These are phyloP conservation scores for Nysson spinosus DNA, from an alignment of 2,888 invertebrate genomes.

Conservation along the genomic window DNA sequence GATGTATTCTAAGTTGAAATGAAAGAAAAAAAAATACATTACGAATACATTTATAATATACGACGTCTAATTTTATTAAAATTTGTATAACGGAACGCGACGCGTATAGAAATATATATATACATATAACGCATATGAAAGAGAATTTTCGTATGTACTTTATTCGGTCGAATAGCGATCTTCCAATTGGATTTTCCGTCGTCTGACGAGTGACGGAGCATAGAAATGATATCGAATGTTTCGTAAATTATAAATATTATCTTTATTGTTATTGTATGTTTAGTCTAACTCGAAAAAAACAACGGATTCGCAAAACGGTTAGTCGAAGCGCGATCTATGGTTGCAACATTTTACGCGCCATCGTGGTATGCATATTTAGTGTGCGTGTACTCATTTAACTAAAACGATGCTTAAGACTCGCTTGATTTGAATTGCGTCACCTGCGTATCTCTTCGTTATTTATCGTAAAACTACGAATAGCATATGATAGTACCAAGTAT, in stretches of 20 bases:
- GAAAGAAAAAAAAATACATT: conserved; percentile 54
- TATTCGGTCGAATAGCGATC: conserved; percentile 41
- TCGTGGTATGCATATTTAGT: conserved; percentile 11
- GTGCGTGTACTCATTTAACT: no score
- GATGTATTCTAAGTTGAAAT: conserved; percentile 66
- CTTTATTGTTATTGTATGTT: conserved; percentile 53
- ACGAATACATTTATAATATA: conserved; percentile 63
- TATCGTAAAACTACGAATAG: conserved; percentile 2
- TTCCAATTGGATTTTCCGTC: conserved; percentile 13
- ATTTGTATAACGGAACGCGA: conserved; percentile 29
- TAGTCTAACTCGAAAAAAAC: conserved; percentile 46
- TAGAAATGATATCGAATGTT: conserved; percentile 42
- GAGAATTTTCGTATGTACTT: conserved; percentile 42
- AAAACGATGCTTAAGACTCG: conserved; percentile 21
- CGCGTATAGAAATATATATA: no score
- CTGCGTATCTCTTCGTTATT: background rate
- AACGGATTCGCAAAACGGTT: conserved; percentile 13
- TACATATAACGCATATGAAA: no score
- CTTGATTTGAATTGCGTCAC: conserved; percentile 34
- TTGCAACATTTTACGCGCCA: conserved; percentile 9
- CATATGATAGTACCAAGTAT: conserved; percentile 28
- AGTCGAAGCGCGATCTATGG: no score
- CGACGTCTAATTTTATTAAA: conserved; percentile 59
- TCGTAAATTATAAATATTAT: conserved; percentile 46
- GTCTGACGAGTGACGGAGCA: conserved; percentile 21